These are phyloP conservation scores for Morpho helenor DNA, from an alignment of 2,888 invertebrate genomes.

Conservation along the genomic window DNA sequence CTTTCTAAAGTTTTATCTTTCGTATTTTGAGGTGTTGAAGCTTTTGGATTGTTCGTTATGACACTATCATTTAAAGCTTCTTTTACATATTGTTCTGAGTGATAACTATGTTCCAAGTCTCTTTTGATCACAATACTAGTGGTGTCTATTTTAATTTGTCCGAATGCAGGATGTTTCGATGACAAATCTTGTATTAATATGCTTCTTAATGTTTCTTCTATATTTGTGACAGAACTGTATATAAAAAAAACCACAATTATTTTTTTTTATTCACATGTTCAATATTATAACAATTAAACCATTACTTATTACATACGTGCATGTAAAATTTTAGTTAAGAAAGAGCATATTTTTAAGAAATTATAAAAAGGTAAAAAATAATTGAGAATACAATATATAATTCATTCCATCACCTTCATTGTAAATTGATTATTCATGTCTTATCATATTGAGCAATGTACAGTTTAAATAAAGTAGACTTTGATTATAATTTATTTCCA, in stretches of 20 bases:
- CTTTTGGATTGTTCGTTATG: conserved; percentile 53
- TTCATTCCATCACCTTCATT: too few species aligned
- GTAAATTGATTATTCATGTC: too few species aligned
- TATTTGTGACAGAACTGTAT: conserved; percentile 83
- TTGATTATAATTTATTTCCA: too few species aligned
- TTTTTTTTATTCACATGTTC: too few species aligned
- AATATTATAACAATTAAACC: too few species aligned
- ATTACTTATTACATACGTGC: too few species aligned
- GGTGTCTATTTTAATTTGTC: conserved; percentile 86
- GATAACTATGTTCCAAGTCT: conserved; percentile 79
- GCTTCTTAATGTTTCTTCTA: conserved; percentile 87
- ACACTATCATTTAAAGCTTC: conserved; percentile 70
- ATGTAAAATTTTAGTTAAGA: too few species aligned
- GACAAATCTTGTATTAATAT: conserved; percentile 86
- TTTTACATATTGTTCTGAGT: conserved; percentile 70
- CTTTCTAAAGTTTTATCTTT: conserved; percentile 70
- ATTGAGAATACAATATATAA: too few species aligned
- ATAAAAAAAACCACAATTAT: conserved; percentile 18
- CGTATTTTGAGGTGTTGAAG: conserved; percentile 43
- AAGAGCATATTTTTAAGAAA: too few species aligned
- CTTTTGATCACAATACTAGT: conserved; percentile 85
- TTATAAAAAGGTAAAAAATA: too few species aligned
- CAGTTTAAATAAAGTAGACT: too few species aligned
- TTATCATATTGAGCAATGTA: too few species aligned
- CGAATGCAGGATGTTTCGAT: conserved; percentile 85